Conservation (phyloP, 2,113 vertebrate genomes). For the Empidonax traillii region DNA sequence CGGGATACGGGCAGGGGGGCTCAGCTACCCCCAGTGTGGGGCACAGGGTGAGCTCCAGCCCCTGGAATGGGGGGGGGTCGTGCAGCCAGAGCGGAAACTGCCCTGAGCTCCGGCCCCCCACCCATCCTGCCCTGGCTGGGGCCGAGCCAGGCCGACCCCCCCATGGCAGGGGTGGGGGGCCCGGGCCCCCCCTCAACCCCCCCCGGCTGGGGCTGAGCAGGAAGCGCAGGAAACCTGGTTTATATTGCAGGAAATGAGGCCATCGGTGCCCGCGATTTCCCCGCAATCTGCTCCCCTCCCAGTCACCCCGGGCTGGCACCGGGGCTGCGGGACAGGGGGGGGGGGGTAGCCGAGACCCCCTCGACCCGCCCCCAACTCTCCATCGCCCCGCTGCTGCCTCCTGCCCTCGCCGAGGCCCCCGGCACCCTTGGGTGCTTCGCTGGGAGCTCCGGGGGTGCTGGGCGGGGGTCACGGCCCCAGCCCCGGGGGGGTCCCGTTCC, state of each 20-base stretch:
- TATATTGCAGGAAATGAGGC: slow-evolving; percentile 54
- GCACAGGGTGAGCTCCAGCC: neutral
- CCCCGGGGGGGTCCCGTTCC: neutral
- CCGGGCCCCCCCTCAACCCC: neutral
- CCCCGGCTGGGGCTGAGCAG: neutral
- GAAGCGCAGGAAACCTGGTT: slow-evolving; percentile 39
- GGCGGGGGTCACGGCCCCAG: neutral
- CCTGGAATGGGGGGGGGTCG: neutral
- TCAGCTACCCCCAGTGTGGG: neutral
- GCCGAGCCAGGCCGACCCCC: neutral
- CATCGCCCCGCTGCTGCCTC: neutral
- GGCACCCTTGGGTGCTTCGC: neutral
- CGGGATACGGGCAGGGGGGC: fast-evolving
- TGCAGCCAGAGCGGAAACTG: neutral
- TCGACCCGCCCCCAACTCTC: neutral
- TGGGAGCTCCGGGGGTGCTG: neutral
- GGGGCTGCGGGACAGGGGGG: no score
- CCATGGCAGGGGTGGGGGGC: neutral
- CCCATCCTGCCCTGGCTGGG: slow-evolving; percentile 17
- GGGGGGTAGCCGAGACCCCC: neutral
- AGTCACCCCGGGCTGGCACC: neutral
- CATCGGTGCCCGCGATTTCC: slow-evolving; percentile 16
- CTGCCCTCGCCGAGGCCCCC: no score
- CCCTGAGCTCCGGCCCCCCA: neutral
- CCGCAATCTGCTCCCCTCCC: neutral